Evolutionary conservation across 2,797 vertebrate genomes (phyloP).

Genomic region (Ara ararauna): DNA sequence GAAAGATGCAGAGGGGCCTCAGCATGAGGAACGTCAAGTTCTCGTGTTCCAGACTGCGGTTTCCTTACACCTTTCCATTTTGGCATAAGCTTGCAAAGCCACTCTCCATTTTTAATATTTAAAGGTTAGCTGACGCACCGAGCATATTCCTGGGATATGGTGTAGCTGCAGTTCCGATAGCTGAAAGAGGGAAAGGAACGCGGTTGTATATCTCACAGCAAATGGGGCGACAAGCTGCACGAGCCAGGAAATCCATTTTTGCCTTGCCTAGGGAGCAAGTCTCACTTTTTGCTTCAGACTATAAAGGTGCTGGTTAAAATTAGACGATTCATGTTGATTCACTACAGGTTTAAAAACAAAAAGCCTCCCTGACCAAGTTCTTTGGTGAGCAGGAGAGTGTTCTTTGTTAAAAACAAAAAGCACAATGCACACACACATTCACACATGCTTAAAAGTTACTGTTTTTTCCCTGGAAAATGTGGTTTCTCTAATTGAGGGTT

Average conservation of each 20-base stretch:
- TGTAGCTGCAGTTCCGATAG: neutral
- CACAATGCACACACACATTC: conserved; percentile 25
- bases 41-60: conserved; percentile 55
- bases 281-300: conserved; percentile 21
- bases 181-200: neutral
- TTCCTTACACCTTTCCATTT: conserved; percentile 70
- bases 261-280: neutral
- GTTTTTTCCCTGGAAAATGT: conserved; percentile 83
- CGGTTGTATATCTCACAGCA: neutral
- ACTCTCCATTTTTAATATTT: conserved; percentile 66
- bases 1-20: conserved; percentile 59
- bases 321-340: conserved; percentile 71
- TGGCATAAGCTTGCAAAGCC: conserved; percentile 53
- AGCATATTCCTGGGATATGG: conserved; percentile 39
- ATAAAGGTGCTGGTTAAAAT: conserved; percentile 50
- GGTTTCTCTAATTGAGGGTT: conserved; percentile 82
- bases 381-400: conserved; percentile 65
- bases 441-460: conserved; percentile 71
- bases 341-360: conserved; percentile 63
- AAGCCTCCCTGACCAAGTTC: conserved; percentile 64
- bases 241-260: conserved; percentile 56
- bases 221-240: neutral
- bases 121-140: conserved; percentile 56
- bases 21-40: conserved; percentile 39
- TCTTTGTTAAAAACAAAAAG: conserved; percentile 72